These are phyloP conservation scores for Momotus momota DNA, from an alignment of 2,797 vertebrate species.

Conservation along the genomic window DNA sequence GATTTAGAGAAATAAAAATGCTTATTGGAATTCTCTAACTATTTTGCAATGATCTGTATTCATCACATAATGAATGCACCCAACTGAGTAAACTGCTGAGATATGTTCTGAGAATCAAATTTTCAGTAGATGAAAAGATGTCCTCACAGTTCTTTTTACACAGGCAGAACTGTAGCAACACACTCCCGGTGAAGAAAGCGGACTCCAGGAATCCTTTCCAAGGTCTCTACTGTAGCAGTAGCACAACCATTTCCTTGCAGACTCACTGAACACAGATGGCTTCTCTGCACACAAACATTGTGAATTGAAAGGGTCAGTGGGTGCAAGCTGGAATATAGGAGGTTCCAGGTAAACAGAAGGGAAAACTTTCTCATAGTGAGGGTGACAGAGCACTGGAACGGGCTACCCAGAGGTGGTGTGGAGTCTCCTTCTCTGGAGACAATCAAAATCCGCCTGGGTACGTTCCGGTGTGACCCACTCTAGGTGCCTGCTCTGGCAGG, in stretches of 20 bases:
- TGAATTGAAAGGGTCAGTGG: neutral
- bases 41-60: neutral
- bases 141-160: neutral
- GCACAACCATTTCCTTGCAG: neutral
- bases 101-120: neutral
- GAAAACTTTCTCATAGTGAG: no score
- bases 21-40: neutral
- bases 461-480: no score
- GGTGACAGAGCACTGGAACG: no score
- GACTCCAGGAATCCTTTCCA: neutral
- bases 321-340: no score
- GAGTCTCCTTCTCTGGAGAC: no score
- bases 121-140: neutral
- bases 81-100: neutral
- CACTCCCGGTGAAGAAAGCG: neutral
- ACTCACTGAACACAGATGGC: neutral
- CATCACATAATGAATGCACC: neutral
- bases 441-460: no score
- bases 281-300: neutral
- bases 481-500: no score
- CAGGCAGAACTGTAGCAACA: neutral
- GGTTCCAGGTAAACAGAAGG: no score
- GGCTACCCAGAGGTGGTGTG: no score
- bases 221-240: neutral
- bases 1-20: neutral